These are phyloP conservation scores for Sebastes dallii DNA, from an alignment of 2,797 vertebrate genomes.

Conservation along the genomic window DNA sequence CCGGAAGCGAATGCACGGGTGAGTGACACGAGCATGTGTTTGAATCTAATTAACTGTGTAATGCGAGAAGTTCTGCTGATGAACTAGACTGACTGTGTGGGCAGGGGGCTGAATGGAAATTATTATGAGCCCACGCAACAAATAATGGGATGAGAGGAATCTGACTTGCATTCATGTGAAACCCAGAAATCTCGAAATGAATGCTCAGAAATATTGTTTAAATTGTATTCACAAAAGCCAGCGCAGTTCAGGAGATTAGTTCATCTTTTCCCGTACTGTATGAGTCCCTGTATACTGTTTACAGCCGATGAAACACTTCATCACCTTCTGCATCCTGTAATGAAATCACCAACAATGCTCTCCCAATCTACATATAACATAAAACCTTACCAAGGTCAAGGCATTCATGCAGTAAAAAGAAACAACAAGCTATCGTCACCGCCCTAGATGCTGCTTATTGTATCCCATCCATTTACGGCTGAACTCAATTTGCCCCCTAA, in stretches of 20 bases:
- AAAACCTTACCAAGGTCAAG: conserved; percentile 56
- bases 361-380: conserved; percentile 26
- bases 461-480: conserved; percentile 50
- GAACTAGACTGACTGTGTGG: conserved; percentile 53
- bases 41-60: conserved; percentile 72
- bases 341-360: conserved; percentile 33
- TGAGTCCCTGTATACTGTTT: conserved; percentile 1
- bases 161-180: background rate
- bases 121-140: conserved; percentile 30
- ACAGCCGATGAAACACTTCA: conserved; percentile 48
- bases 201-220: conserved; percentile 7
- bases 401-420: conserved; percentile 51
- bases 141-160: conserved; percentile 19
- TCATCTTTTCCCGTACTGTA: background rate
- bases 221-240: background rate
- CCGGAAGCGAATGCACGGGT: conserved; percentile 53
- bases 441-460: conserved; percentile 36
- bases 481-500: conserved; percentile 53
- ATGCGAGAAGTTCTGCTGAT: conserved; percentile 64
- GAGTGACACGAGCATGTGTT: conserved; percentile 60
- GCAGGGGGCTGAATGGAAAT: conserved; percentile 41
- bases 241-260: background rate
- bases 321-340: conserved; percentile 31
- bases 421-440: conserved; percentile 30
- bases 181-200: conserved; percentile 2